Evolutionary conservation across 1,140 invertebrate species (phyloP), one percentile per base, ranked within the genome.

Genomic region (Geopemphigus sp.): DNA sequence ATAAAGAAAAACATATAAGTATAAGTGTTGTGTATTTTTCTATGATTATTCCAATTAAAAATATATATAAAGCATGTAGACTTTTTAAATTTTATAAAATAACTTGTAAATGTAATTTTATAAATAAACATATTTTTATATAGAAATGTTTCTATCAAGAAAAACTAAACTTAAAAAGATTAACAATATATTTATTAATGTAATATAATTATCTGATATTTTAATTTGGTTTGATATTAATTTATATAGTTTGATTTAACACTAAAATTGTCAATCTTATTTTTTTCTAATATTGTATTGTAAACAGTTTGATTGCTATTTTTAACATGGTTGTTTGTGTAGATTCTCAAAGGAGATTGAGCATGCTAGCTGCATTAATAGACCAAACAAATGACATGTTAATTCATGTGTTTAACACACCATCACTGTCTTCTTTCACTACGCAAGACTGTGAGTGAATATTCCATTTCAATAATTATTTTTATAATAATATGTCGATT

Each of bases 381-480:
- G 39, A 0, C 24, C 32, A 14, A 26, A 50, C 61, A 57, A 78
- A 1, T 61, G 57, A 26, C 4, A 53, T 61, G 39, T 12, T 78
- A 19, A n/a, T 78, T 61, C 24, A 78, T 50, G 22, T 78, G 2
- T 26, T 78, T 19, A 78, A 78, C 12, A 29, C 74, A 47, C 57
- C 74, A 47, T 17, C 57, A 61, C n/a, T 78, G 12, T 10, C 10
- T 61, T 29, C 57, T 61, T 17, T 8, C 11, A 1, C 59, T 26
- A n/a, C 50, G 45, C 74, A 63, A 50, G 19, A 78, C 24, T 63
- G 74, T 78, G 5, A 76, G 56, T 22, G 29, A 74, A 45, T 24
- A 24, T 17, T 39, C 22, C 10, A 72, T 5, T 14, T 14, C 6
- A 15, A 56, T 74, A 22, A 24, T 29, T 54, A 54, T 54, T 6